Evolutionary conservation across 92 coral and sea anemone species (phyloP), one percentile per base, ranked within the genome.

Genomic region (Pocillopora grandis): DNA sequence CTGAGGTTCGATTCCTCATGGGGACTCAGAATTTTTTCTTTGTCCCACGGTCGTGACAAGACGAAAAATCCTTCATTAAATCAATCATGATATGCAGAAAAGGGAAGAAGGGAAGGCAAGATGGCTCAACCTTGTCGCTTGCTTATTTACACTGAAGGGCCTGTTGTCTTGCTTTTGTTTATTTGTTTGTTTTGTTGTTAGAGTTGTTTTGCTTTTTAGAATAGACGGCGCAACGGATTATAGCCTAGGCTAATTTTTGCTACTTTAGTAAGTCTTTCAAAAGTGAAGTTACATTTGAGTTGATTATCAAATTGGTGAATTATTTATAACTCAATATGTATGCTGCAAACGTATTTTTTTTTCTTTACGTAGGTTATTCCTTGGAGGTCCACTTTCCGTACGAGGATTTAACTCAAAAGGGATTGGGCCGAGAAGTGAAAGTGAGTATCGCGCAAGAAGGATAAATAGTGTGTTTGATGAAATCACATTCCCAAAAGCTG

Each of bases 351-450:
- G 17, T 52, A 0, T 36, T 18, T 75, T 70, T 63, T 68, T 69
- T 18, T 76, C 13, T 66, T 60, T 9, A n/a, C 55, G 9, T 75
- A 96, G 99, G 77, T 94, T 92, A 87, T 96, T 96, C 62, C 93
- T 96, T 10, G 99, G 99, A 48, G 99, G 99, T 77, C 96, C 99
- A 21, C 86, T 92, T 58, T 96, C 99, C 62, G 87, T 96, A 27
- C 84, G 99, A 87, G 99, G 99, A 20, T 96, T 90, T 76, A 87
- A 89, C 69, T 85, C 90, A 72, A 94, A 89, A 77, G 98, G 98
- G 67, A 94, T 96, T 73, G 98, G 98, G 18, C 98, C 98, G 59
- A 96, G 95, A 73, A 75, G 87, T 56, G 93, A 89, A 84, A 80
- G 98, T 96, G 77, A 79, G 95, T 62, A 11, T 57, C 78, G 15